Base-by-base conservation (phyloP, 2,797 vertebrate species). In the Anguilla obscura region DNA sequence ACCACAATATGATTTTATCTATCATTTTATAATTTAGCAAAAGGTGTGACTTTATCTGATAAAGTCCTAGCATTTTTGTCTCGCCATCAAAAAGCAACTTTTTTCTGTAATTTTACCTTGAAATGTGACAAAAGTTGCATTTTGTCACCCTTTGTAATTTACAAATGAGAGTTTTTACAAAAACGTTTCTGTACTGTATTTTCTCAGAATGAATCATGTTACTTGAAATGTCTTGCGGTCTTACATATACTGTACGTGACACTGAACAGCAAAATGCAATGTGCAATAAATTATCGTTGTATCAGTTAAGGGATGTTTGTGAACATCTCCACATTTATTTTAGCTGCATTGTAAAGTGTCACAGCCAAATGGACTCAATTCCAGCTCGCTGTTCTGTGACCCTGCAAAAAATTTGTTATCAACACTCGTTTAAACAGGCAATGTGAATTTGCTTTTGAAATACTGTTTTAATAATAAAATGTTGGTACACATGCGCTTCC, bases 361-460 rank as follows among this genome's bases (percentile, higher is more conserved):
- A 52, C 50, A 52, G 50, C 50, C 50, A 52, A 52, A 52, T 52
- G 50, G 50, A 52, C 7, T 52, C 50, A 52, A 52, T 52, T 52
- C 88, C 88, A 56, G 90, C 87, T 91, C 92, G 91, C 92, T 86
- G 48, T 74, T 86, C 89, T 89, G 86, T 88, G 56, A 90, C 88
- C 88, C 66, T 88, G 56, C 56, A 5, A 16, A 21, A 85, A 85
- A 90, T 85, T 88, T 90, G 94, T 94, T 93, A 95, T 93, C 91
- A 91, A 94, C 90, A 94, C 94, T 96, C 95, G 94, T 86, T 92
- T 92, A 95, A 94, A 94, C 94, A 95, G 94, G 94, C 56, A 96
- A 94, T 95, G 94, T 96, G 94, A 96, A 95, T 85, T 84, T 94
- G 94, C 93, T 93, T 90, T 93, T 93, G 90, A 92, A 93, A 92